Base-by-base conservation (phyloP, 2,797 vertebrate species). In the Acanthurus tractus region DNA sequence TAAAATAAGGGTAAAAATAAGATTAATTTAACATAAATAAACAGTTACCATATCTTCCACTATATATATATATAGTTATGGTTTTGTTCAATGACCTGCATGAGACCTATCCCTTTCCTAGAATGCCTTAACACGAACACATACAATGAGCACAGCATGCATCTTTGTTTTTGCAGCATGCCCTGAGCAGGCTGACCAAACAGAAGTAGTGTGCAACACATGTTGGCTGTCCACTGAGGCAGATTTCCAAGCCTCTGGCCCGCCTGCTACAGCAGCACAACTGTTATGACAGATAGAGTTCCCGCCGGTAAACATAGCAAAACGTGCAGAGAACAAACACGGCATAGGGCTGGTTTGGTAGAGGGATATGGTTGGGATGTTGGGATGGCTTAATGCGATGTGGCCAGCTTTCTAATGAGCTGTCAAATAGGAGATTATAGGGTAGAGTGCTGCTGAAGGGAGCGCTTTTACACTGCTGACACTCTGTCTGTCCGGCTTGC, bases 121-220 rank as follows among this genome's bases (percentile, higher is more conserved):
- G 52, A 14, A 29, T 52, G 2, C 48, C 42, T 50, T 70, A 22
- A 65, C 2, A 48, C 17, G 49, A 34, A 44, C 22, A 74, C 42
- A 56, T 22, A 68, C 3, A 15, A 36, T 18, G 6, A 40, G 13
- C 62, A 58, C 53, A 64, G 62, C 34, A 48, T 67, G 74, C 58
- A 59, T 42, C 13, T 14, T 3, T 6, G 70, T 53, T 65, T 75
- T 25, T 65, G 34, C 62, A 79, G 76, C 25, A 40, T 53, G 56
- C 12, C 49, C 69, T n/a, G 25, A 45, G 22, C 63, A 15, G 68
- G 14, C 68, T 84, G 82, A 85, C 87, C 76, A 79, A 74, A 82
- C 87, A 62, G 44, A 62, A 67, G 53, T 64, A 66, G 66, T 76
- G 83, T 82, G 84, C 42, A 86, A 71, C 90, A 90, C 88, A 93